Evolutionary conservation across 2,888 invertebrate genomes (phyloP).

Genomic region (Bellardia bayeri): DNA sequence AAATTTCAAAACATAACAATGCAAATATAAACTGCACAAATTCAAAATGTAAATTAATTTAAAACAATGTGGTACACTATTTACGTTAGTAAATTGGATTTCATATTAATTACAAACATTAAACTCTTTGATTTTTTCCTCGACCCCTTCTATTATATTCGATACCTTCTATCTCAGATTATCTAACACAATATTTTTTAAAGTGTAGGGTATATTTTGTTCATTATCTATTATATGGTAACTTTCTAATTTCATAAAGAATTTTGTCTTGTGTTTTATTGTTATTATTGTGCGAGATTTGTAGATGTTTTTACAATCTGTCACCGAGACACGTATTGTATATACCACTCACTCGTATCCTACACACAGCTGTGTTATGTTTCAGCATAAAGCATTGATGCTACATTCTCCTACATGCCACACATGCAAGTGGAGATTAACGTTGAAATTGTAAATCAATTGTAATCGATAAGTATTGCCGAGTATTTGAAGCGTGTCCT

Average conservation of each 20-base stretch:
- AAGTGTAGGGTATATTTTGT: too few relatives aligned
- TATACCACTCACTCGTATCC: not conserved
- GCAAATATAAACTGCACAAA: too few relatives aligned
- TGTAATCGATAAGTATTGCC: slow-evolving; percentile 4
- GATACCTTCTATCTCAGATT: too few relatives aligned
- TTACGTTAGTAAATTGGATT: too few relatives aligned
- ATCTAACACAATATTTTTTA: too few relatives aligned
- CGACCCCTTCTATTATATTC: too few relatives aligned
- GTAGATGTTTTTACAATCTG: slow-evolving; percentile 16
- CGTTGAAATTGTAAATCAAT: slow-evolving; percentile 11
- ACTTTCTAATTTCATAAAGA: not conserved
- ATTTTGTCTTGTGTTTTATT: not conserved
- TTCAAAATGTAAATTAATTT: too few relatives aligned
- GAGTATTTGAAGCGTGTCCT: not conserved
- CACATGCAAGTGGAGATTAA: slow-evolving; percentile 13
- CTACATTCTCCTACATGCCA: slow-evolving; percentile 4
- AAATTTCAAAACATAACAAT: too few relatives aligned
- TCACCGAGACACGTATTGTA: not conserved
- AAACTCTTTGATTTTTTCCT: too few relatives aligned
- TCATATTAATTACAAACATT: too few relatives aligned
- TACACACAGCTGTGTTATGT: slow-evolving; percentile 26
- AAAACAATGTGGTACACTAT: too few relatives aligned
- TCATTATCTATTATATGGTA: too few relatives aligned
- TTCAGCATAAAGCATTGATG: not conserved
- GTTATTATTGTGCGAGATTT: slow-evolving; percentile 9